A percentile compares a stretch with the other conserved stretches of the same genome.
Conservation (phyloP, 2,797 vertebrate genomes). For the Phyllotis vaccarum region DNA sequence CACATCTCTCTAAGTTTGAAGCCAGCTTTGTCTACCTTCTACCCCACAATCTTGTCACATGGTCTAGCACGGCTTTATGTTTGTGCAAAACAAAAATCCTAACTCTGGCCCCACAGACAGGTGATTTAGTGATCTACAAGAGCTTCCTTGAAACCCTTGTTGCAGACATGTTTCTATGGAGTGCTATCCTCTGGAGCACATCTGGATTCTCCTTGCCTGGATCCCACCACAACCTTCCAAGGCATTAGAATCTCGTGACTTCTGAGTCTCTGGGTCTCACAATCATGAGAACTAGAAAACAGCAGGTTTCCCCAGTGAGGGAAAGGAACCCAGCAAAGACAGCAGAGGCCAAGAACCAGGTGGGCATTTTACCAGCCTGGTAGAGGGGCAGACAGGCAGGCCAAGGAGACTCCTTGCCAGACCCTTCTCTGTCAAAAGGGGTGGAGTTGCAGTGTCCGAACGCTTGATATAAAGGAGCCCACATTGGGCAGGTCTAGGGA, state of each 20-base stretch:
- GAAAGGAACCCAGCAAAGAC: constrained; percentile 15
- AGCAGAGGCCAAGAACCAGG: not conserved
- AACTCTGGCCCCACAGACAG: not conserved
- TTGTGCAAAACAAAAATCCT: not conserved
- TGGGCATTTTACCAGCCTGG: constrained; percentile 39
- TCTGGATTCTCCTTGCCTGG: not conserved
- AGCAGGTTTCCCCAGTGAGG: not conserved
- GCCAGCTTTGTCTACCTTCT: not conserved
- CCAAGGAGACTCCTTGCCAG: not conserved
- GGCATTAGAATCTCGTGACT: not conserved
- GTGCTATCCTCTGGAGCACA: not conserved
- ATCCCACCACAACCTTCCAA: not conserved
- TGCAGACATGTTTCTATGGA: not conserved
- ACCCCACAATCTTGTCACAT: not conserved
- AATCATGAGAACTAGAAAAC: not conserved
- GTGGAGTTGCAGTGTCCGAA: constrained; percentile 90
- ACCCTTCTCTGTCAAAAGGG: constrained; percentile 88
- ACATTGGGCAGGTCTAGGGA: constrained; percentile 88
- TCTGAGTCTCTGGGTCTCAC: not conserved
- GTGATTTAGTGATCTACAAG: not conserved
- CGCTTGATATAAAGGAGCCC: constrained; percentile 88
- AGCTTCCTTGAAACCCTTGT: not conserved
- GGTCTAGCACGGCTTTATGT: not conserved
- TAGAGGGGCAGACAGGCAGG: constrained; percentile 59
- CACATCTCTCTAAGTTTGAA: not conserved